phyloP scores from a whole-genome alignment of 2,113 vertebrate species.

The Ammodytes dubius region DNA sequence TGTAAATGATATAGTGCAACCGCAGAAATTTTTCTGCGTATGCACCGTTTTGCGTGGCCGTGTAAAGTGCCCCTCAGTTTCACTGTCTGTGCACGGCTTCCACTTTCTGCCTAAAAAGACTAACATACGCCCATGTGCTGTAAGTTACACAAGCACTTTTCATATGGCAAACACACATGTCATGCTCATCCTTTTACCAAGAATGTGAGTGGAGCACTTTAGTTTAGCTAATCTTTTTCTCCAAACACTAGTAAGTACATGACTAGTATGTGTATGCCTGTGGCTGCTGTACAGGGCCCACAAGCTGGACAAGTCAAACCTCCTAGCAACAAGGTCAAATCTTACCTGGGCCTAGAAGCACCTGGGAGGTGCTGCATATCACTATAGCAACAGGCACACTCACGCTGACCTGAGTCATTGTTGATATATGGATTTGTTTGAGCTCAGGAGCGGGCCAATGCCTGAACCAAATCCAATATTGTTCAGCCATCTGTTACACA shows the following conservation, averaged over 20 bases:
- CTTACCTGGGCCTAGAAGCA: conserved; percentile 30
- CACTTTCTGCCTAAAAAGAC: conserved; percentile 3
- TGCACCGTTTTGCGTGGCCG: too few species aligned
- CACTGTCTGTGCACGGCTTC: not conserved
- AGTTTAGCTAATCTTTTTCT: not conserved
- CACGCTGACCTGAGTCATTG: conserved; percentile 60
- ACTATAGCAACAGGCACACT: conserved; percentile 43
- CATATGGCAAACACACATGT: not conserved
- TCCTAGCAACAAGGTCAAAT: conserved; percentile 21
- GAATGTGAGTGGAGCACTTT: not conserved
- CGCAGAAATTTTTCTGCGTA: too few species aligned
- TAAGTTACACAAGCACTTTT: conserved; percentile 5
- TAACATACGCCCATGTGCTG: not conserved
- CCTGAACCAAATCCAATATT: conserved; percentile 5
- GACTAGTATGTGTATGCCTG: not conserved
- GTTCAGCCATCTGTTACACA: not conserved
- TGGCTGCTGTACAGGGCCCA: not conserved
- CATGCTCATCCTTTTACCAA: not conserved
- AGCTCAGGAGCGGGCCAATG: conserved; percentile 6
- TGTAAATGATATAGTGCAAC: too few species aligned
- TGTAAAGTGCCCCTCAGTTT: too few species aligned
- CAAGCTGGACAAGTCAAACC: conserved; percentile 16
- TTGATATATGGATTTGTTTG: conserved; percentile 55
- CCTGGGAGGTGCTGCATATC: conserved; percentile 32
- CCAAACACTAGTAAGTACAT: not conserved